phyloP scores from a whole-genome alignment of 2,888 invertebrate genomes.

The Deilephila elpenor region DNA sequence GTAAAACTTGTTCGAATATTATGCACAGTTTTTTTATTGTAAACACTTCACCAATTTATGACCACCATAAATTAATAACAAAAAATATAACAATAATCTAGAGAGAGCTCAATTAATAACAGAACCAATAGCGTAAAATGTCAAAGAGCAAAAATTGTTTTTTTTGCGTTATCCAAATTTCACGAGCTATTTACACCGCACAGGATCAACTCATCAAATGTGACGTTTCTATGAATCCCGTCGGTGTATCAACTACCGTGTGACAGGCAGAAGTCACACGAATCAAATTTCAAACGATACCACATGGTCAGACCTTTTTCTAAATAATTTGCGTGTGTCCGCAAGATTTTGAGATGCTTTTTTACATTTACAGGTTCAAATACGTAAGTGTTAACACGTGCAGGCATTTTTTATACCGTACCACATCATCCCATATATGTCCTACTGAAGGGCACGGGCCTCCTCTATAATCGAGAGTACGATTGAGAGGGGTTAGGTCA shows the following conservation, averaged over 20 bases:
- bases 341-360: constrained; percentile 22
- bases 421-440: no score
- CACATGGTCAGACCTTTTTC: constrained; percentile 67
- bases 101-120: no score
- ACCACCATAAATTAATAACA: no score
- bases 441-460: no score
- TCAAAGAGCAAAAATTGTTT: constrained; percentile 33
- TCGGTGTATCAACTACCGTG: constrained; percentile 59
- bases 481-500: no score
- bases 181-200: constrained; percentile 66
- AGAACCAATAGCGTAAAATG: not conserved
- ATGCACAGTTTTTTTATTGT: no score
- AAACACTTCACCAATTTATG: no score
- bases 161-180: constrained; percentile 59
- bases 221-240: constrained; percentile 70
- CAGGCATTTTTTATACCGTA: not conserved
- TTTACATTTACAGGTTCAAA: not conserved
- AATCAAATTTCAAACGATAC: constrained; percentile 63
- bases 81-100: no score
- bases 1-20: no score
- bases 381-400: constrained; percentile 39
- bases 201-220: constrained; percentile 57
- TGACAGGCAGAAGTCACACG: constrained; percentile 62
- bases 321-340: constrained; percentile 60
- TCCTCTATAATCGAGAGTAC: no score